A percentile compares a stretch with the other conserved stretches of the same genome.
These are phyloP conservation scores for Erebia ligea DNA, from an alignment of 2,888 invertebrate species.

Conservation along the genomic window DNA sequence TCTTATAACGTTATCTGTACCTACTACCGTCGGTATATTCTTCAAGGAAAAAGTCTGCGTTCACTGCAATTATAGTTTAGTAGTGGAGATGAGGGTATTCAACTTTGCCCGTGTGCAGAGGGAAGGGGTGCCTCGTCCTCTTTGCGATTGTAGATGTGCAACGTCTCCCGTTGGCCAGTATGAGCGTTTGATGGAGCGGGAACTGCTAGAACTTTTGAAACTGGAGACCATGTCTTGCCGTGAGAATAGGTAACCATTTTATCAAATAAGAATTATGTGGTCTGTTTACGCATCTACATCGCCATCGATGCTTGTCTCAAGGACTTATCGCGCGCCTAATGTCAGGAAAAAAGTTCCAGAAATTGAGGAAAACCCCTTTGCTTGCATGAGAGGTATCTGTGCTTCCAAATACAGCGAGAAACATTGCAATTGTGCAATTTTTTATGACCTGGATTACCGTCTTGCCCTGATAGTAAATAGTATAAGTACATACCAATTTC, in stretches of 20 bases:
- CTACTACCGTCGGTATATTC: neutral
- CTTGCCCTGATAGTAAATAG: too few relatives aligned
- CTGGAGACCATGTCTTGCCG: slow-evolving; percentile 82
- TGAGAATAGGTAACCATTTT: slow-evolving; percentile 76
- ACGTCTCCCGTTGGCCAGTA: slow-evolving; percentile 76
- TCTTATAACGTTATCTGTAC: neutral
- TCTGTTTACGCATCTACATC: neutral
- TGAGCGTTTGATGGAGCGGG: slow-evolving; percentile 84
- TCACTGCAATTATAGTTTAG: neutral
- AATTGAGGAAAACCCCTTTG: too few relatives aligned
- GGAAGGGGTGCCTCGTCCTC: slow-evolving; percentile 45
- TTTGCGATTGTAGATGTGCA: slow-evolving; percentile 70
- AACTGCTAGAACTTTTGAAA: slow-evolving; percentile 81
- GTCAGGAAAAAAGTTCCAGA: too few relatives aligned
- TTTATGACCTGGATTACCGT: too few relatives aligned
- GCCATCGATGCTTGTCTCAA: neutral
- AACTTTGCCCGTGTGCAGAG: neutral
- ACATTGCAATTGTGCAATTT: too few relatives aligned
- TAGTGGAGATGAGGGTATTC: neutral
- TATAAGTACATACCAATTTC: too few relatives aligned
- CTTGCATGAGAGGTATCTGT: too few relatives aligned
- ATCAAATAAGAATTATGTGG: too few relatives aligned
- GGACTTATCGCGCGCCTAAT: neutral
- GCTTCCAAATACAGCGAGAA: too few relatives aligned
- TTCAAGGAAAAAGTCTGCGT: neutral